These are phyloP conservation scores for Polydrusus pterygomalis DNA, from an alignment of 2,888 invertebrate genomes.

Conservation along the genomic window DNA sequence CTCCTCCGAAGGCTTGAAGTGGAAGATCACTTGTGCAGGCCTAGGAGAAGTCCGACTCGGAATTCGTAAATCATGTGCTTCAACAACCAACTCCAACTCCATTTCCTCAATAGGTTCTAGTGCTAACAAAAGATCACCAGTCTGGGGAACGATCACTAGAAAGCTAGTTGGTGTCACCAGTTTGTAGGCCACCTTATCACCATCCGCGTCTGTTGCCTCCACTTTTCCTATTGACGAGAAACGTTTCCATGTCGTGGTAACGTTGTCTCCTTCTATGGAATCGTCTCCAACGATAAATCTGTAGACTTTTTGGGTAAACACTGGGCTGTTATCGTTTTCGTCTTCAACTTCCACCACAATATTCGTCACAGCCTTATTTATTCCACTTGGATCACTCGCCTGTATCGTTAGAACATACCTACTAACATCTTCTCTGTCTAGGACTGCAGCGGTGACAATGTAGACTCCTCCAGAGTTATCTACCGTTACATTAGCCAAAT, in stretches of 20 bases:
- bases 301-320: constrained; percentile 86
- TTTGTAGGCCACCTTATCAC: constrained; percentile 93
- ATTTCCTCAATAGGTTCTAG: constrained; percentile 81
- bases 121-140: constrained; percentile 88
- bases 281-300: constrained; percentile 84
- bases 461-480: constrained; percentile 79
- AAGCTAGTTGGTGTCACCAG: constrained; percentile 86
- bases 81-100: constrained; percentile 81
- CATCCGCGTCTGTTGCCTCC: constrained; percentile 91
- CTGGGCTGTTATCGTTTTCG: constrained; percentile 94
- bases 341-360: constrained; percentile 86
- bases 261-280: constrained; percentile 76
- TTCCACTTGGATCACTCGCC: constrained; percentile 86
- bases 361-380: constrained; percentile 88
- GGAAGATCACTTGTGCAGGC: constrained; percentile 85
- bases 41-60: constrained; percentile 82
- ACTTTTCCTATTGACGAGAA: constrained; percentile 91
- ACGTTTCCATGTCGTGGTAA: constrained; percentile 81
- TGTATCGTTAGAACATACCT: constrained; percentile 85
- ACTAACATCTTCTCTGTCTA: constrained; percentile 86
- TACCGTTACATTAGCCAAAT: constrained; percentile 73
- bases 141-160: constrained; percentile 91
- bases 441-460: constrained; percentile 82
- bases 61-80: constrained; percentile 88
- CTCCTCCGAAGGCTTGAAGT: constrained; percentile 77